Evolutionary conservation across 2,113 vertebrate genomes (phyloP).

Genomic region (Canis aureus): DNA sequence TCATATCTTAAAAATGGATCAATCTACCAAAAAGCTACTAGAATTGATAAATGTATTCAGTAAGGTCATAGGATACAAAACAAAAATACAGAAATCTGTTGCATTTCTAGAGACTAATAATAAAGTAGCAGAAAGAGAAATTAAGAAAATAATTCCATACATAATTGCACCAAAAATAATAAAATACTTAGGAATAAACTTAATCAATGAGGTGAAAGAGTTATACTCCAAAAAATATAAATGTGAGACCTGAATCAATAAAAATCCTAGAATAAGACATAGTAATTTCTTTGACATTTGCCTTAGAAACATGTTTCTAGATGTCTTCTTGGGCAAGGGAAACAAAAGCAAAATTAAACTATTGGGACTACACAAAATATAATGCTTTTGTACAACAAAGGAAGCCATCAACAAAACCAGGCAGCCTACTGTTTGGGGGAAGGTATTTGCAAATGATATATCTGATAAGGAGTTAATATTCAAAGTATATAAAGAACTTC

Average conservation of each 20-base stretch:
- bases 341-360: not conserved
- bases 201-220: not conserved
- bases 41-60: not conserved
- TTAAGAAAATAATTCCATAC: not conserved
- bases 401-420: not conserved
- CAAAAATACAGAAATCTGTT: not conserved
- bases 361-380: not conserved
- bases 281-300: not conserved
- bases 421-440: not conserved
- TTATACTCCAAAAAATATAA: not conserved
- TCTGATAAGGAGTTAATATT: not conserved
- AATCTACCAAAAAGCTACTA: not conserved
- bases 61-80: not conserved
- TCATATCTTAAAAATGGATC: not conserved
- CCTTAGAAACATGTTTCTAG: not conserved
- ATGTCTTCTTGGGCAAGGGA: not conserved
- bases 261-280: not conserved
- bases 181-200: not conserved
- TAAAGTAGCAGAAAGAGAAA: not conserved
- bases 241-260: not conserved
- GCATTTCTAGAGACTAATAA: not conserved
- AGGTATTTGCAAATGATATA: not conserved
- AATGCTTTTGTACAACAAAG: not conserved
- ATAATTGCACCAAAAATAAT: not conserved
- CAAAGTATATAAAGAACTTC: not conserved